Evolutionary conservation across 23 tunicate species (phyloP).

Genomic region (Corella eumyota): DNA sequence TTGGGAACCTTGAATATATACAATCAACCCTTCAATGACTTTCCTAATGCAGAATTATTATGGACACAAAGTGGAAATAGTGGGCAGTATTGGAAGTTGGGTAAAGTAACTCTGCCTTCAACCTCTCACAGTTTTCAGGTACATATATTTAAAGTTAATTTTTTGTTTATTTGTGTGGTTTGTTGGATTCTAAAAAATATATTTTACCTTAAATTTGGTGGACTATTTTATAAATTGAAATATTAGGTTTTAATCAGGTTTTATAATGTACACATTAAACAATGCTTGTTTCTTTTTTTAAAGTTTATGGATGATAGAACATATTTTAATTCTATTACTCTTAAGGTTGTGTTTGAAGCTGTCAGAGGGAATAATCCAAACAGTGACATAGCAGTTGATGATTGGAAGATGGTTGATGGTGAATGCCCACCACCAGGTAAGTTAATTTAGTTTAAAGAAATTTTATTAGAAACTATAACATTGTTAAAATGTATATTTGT

Average conservation of each 20-base stretch:
- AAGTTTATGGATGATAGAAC: background rate
- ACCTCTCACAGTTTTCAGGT: constrained; percentile 45
- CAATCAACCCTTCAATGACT: constrained; percentile 36
- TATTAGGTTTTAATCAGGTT: background rate
- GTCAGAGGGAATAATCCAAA: constrained; percentile 47
- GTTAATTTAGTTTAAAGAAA: background rate
- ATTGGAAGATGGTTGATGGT: constrained; percentile 44
- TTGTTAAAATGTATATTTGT: background rate
- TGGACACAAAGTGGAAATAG: constrained; percentile 60
- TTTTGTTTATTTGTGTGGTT: constrained; percentile 3
- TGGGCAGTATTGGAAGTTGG: constrained; percentile 64
- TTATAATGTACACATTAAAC: background rate
- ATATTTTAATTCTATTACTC: background rate
- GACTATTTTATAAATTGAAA: background rate
- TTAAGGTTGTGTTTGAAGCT: constrained; percentile 74
- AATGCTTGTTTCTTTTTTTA: background rate
- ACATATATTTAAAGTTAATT: too few relatives aligned
- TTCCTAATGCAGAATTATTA: constrained; percentile 9
- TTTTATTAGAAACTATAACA: background rate
- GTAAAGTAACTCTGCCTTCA: constrained; percentile 56
- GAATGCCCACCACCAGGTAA: constrained; percentile 88
- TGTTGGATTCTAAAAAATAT: background rate
- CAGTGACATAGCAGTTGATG: constrained; percentile 90
- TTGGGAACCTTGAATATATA: constrained; percentile 77
- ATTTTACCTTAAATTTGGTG: too few relatives aligned